Evolutionary conservation across 2,888 invertebrate genomes (phyloP).

Genomic region (Pachydiplax longipennis): DNA sequence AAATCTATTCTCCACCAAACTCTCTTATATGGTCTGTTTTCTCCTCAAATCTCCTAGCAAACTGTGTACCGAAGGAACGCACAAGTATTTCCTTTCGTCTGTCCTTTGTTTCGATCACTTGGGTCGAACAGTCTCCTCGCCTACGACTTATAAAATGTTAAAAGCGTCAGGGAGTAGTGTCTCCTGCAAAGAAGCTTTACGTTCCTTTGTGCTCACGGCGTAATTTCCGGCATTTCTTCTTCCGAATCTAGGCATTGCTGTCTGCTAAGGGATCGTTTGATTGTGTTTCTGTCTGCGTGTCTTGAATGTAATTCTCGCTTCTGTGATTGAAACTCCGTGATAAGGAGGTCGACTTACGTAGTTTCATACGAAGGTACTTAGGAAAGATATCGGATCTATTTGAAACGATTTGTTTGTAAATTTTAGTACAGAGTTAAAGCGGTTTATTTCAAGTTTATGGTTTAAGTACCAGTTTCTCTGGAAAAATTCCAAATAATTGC

Average conservation of each 20-base stretch:
- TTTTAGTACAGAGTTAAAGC: too few relatives aligned
- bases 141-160: not conserved
- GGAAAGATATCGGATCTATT: too few relatives aligned
- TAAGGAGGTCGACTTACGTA: too few relatives aligned
- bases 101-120: not conserved
- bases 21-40: not conserved
- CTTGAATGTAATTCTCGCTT: not conserved
- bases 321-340: not conserved
- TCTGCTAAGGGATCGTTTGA: not conserved
- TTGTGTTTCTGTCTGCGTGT: not conserved
- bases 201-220: slow-evolving; percentile 9
- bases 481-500: too few relatives aligned
- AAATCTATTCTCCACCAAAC: too few relatives aligned
- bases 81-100: not conserved
- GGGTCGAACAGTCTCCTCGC: not conserved
- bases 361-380: too few relatives aligned
- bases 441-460: too few relatives aligned
- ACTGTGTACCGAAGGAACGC: not conserved
- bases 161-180: not conserved
- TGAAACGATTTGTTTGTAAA: too few relatives aligned
- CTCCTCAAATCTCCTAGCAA: not conserved
- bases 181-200: slow-evolving; percentile 20
- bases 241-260: not conserved
- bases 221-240: slow-evolving; percentile 25
- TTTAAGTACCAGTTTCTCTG: too few relatives aligned